Evolutionary conservation across 2,888 invertebrate species (phyloP).

Genomic region (Lottia scabra): DNA sequence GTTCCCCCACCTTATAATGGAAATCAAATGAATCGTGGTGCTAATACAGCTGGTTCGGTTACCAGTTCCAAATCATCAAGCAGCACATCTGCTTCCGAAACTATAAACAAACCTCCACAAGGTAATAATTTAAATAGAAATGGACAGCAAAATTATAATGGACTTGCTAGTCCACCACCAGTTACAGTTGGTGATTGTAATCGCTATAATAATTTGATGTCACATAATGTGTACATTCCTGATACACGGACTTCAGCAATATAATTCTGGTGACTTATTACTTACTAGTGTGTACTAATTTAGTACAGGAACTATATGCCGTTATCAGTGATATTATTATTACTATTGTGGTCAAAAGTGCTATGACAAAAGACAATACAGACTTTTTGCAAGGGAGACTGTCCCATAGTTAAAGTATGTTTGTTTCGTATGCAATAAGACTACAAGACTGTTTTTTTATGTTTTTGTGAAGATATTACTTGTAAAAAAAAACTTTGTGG

Average conservation of each 20-base stretch:
- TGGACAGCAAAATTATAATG: constrained; percentile 6
- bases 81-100: constrained; percentile 39
- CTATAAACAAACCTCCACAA: neutral
- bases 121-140: neutral
- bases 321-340: too few relatives aligned
- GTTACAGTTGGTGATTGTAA: constrained; percentile 46
- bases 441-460: too few relatives aligned
- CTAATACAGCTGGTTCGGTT: constrained; percentile 55
- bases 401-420: too few relatives aligned
- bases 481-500: too few relatives aligned
- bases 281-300: too few relatives aligned
- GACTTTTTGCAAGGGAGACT: too few relatives aligned
- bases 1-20: neutral
- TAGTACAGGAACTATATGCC: too few relatives aligned
- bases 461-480: too few relatives aligned
- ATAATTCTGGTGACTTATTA: constrained; percentile 12
- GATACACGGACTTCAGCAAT: constrained; percentile 54
- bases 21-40: constrained; percentile 28
- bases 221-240: constrained; percentile 57
- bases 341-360: too few relatives aligned
- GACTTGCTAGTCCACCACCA: neutral
- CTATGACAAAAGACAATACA: too few relatives aligned
- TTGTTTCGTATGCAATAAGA: too few relatives aligned
- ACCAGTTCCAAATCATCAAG: constrained; percentile 61
- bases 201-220: constrained; percentile 49